Evolutionary conservation across 2,797 vertebrate genomes (phyloP), one percentile per base, ranked within the genome.

Genomic region (Psittacula echo): DNA sequence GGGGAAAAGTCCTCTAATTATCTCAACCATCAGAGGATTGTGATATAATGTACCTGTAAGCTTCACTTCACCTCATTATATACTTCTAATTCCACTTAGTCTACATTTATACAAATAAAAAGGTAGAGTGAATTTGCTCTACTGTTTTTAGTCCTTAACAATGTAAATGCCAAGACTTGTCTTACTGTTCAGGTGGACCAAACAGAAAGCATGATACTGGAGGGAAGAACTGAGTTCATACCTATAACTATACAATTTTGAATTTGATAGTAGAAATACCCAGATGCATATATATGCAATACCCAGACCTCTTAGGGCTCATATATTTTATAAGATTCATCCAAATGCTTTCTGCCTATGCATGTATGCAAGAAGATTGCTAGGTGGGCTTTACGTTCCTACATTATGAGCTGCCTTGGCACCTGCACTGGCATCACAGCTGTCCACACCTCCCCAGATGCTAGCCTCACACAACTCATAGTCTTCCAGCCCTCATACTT

Each of bases 391-490:
- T 83, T n/a, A 68, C 32, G 16, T 85, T 44, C 56, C 32, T 0
- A 3, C 13, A 65, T 21, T 8, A n/a, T 24, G 29, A 90, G 20
- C 58, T 74, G 56, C 41, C 56, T n/a, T 12, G 18, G 61, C 16
- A 66, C 30, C 58, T 70, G 39, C 47, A 34, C 15, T 14, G 11
- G 24, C 27, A 83, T n/a, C 47, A 11, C 10, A 1, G 0, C 34
- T 58, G 32, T 30, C 41, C 41, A 27, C 4, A 22, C 14, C 13
- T 73, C 8, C 26, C 32, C 53, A 65, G 68, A 27, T 56, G 11
- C 13, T 32, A 80, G 8, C 15, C 56, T 48, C 3, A 0, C 13
- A 27, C 12, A 51, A 16, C 2, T 15, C 18, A 13, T 0, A 2
- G 6, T 48, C 32, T 39, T 45, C n/a, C 41, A 86, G 34, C 9